Evolutionary conservation across 1,140 invertebrate species (phyloP), one percentile per base, ranked within the genome.

Genomic region (Ips nitidus): DNA sequence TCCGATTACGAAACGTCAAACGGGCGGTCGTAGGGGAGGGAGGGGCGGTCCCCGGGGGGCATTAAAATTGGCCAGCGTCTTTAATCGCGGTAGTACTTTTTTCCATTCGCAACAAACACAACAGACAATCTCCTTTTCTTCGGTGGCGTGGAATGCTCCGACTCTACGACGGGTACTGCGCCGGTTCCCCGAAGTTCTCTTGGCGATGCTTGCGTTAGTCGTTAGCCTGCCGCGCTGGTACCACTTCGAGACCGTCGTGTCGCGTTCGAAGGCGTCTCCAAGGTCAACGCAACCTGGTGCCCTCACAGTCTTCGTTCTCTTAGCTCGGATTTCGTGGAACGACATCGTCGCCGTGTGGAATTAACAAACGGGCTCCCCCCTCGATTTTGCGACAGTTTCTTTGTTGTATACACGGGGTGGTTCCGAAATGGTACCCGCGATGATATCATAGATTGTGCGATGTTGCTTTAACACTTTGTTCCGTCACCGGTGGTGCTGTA

Each of bases 261-360:
- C 3, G 43, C 22, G 47, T 39, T 47, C 36, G 38, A 62, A 61
- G 66, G 52, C 58, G 45, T 69, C 66, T 60, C 55, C 66, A 69
- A 69, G 66, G 66, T 69, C 66, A 69, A 69, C 66, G 66, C 66
- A 69, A 69, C 66, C 66, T 69, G 66, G 66, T 69, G 66, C 50
- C 57, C 66, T 55, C 56, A 22, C 40, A 22, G 43, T 66, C 42
- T 43, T 57, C 36, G 64, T 39, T 41, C 52, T 55, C 6, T 4
- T 42, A 5, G 42, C 52, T 55, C 39, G 62, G 42, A 66, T 58
- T 65, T 66, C 39, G 53, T 66, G 41, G 7, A 58, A 37, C 36
- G 7, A 55, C 52, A 37, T 55, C 52, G 52, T 55, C 5, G n/a
- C 36, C 37, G n/a, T 38, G 8, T 55, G 37, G 8, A n/a, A 36